These are phyloP conservation scores for Plodia interpunctella DNA, from an alignment of 1,140 invertebrate genomes.

Conservation along the genomic window DNA sequence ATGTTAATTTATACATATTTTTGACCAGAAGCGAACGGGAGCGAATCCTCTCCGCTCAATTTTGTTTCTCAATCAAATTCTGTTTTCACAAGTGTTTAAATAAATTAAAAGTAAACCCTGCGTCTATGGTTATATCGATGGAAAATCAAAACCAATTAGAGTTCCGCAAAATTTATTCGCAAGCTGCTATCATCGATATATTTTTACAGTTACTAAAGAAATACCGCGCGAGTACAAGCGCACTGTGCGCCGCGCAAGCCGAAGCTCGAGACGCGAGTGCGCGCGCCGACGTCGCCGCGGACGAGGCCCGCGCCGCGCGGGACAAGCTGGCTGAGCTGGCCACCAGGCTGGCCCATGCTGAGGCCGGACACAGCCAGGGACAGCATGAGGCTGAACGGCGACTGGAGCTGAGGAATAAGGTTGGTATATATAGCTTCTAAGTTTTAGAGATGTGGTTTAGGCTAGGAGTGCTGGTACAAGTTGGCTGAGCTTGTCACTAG, in stretches of 20 bases:
- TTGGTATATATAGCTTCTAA: constrained; percentile 11
- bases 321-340: constrained; percentile 88
- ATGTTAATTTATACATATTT: too few relatives aligned
- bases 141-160: too few relatives aligned
- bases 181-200: not conserved
- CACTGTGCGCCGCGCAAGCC: constrained; percentile 90
- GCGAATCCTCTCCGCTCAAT: too few relatives aligned
- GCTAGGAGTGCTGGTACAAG: constrained; percentile 86
- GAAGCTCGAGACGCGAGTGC: constrained; percentile 88
- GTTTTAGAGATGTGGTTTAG: constrained; percentile 77
- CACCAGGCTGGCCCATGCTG: constrained; percentile 86
- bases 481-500: constrained; percentile 85
- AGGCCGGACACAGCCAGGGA: constrained; percentile 87
- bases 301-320: constrained; percentile 85
- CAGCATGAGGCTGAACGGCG: constrained; percentile 82
- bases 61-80: too few relatives aligned
- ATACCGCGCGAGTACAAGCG: constrained; percentile 91
- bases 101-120: too few relatives aligned
- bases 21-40: too few relatives aligned
- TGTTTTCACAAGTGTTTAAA: too few relatives aligned
- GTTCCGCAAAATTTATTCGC: too few relatives aligned
- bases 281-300: constrained; percentile 87
- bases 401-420: constrained; percentile 59
- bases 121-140: too few relatives aligned
- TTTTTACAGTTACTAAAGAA: constrained; percentile 87